Evolutionary conservation across 1,140 invertebrate species (phyloP).

Genomic region (Cydia strobilella): DNA sequence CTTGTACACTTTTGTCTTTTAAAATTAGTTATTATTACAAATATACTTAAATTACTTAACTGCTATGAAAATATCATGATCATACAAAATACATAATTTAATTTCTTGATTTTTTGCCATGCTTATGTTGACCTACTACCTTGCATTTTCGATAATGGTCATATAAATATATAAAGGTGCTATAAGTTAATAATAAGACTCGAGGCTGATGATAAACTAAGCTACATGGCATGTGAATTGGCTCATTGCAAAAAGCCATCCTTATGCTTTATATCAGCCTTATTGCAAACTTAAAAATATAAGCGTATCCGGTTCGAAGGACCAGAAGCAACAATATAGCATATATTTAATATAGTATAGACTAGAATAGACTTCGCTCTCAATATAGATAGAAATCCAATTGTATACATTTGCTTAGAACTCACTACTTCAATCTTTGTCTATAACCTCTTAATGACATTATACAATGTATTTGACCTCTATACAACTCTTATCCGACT

Average conservation of each 20-base stretch:
- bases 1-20: not conserved
- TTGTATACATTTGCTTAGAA: not conserved
- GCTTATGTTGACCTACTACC: not conserved
- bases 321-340: conserved; percentile 38
- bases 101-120: not conserved
- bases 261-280: conserved; percentile 64
- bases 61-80: not conserved
- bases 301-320: conserved; percentile 51
- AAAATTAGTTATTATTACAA: not conserved
- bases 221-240: conserved; percentile 43
- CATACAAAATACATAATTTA: not conserved
- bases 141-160: not conserved
- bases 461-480: not conserved
- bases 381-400: not conserved
- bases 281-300: conserved; percentile 58
- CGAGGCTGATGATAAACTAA: conserved; percentile 51
- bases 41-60: too few species aligned
- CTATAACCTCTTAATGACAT: not conserved
- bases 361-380: not conserved
- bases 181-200: conserved; percentile 1
- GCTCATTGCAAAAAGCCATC: conserved; percentile 67
- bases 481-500: conserved; percentile 15
- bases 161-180: conserved; percentile 19
- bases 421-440: not conserved
- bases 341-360: not conserved